Conservation (phyloP, 1,140 invertebrate genomes). For the Drosophila navojoa region DNA sequence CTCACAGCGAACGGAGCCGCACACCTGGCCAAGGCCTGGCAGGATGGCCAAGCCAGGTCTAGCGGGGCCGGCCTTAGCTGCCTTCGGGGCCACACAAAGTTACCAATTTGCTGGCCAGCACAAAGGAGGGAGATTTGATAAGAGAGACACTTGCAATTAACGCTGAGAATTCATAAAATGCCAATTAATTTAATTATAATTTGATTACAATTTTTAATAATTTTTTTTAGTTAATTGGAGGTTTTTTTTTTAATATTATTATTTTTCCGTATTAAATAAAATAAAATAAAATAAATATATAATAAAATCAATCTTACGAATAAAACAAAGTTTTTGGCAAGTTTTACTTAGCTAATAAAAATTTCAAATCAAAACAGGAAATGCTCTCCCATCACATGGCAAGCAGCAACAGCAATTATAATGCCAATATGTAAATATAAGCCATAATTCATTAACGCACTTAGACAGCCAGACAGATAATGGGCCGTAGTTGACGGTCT, state of each 20-base stretch:
- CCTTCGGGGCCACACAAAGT: constrained; percentile 10
- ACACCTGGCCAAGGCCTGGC: constrained; percentile 30
- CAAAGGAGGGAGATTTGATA: not conserved
- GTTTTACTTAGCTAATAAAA: too few species aligned
- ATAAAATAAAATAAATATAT: too few species aligned
- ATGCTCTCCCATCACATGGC: not conserved
- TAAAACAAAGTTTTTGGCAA: too few species aligned
- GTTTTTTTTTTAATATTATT: too few species aligned
- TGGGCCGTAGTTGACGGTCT: constrained; percentile 39
- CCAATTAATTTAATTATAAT: too few species aligned
- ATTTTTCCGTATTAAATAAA: too few species aligned
- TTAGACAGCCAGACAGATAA: constrained; percentile 34
- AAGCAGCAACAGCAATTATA: not conserved
- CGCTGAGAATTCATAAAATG: too few species aligned
- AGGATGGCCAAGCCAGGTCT: not conserved
- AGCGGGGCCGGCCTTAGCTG: not conserved
- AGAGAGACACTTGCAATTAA: too few species aligned
- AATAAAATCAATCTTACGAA: too few species aligned
- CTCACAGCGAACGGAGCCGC: not conserved
- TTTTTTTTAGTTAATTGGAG: too few species aligned
- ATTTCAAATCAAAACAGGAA: not conserved
- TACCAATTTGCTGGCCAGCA: not conserved
- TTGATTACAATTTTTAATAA: too few species aligned
- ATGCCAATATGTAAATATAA: constrained; percentile 29
- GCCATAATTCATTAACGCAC: constrained; percentile 67